Base-by-base conservation (phyloP, 2,888 invertebrate genomes). In the Caenorhabditis auriculariae region DNA sequence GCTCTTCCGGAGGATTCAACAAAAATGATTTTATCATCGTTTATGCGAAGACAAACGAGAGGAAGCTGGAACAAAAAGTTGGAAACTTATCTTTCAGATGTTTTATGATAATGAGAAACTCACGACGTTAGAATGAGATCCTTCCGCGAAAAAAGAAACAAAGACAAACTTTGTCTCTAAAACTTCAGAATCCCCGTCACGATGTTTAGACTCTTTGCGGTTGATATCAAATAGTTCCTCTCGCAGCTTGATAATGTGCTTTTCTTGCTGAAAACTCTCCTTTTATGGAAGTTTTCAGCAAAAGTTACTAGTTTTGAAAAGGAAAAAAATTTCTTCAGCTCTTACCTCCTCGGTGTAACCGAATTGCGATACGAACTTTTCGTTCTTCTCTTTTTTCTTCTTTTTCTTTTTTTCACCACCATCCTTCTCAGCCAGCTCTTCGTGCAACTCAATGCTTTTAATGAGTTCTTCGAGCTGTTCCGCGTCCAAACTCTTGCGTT, bases 151-250 rank as follows among this genome's bases (percentile, higher is more conserved):
- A 42, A 54, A 64, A 27, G 53, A 51, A 23, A 64, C 53, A 26
- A 64, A 64, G 6, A 53, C 56, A 21, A 64, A 64, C 15, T 64
- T 64, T 6, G 58, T 58, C 26, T 63, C 58, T 23, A 63, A 46
- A 7, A 52, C 55, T n/a, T 58, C 59, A 0, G 49, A 38, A 15
- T 63, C 63, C 27, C 53, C 62, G 17, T 58, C 52, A 38, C 59
- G 55, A 12, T 52, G 4, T 19, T 58, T 63, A 19, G 53, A 54
- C 24, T 57, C 43, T 9, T 51, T 23, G n/a, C 57, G n/a, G 35
- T 62, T 62, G 24, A 62, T 62, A 21, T 62, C 57, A 24, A 63
- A 63, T 2, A 63, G 24, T 26, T 63, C 60, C 0, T 59, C 60
- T 1, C 59, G 52, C 23, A 64, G 42, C 45, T 59, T 53, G 0